phyloP scores from a whole-genome alignment of 1,140 invertebrate species.

The Euura saliciscinereae region DNA sequence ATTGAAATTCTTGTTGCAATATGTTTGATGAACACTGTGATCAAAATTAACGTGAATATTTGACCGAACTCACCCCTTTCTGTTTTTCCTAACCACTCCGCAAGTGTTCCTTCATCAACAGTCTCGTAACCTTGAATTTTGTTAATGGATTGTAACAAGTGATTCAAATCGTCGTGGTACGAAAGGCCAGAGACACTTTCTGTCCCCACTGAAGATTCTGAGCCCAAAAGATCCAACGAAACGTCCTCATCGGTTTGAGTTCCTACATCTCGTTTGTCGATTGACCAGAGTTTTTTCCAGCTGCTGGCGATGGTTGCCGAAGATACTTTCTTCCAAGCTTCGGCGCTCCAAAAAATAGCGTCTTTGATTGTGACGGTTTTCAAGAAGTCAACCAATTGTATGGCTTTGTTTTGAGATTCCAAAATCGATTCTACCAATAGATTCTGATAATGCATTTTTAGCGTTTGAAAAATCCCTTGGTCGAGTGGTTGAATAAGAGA shows the following conservation, averaged over 20 bases:
- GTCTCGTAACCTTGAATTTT: constrained; percentile 3
- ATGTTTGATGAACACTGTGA: constrained; percentile 3
- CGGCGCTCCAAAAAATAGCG: neutral
- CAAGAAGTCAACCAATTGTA: constrained; percentile 1
- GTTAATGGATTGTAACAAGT: constrained; percentile 3
- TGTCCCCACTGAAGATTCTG: neutral
- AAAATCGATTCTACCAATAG: constrained; percentile 16
- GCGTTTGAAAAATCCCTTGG: constrained; percentile 16
- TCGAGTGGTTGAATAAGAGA: too few species aligned
- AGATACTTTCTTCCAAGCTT: constrained; percentile 3
- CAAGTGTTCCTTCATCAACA: constrained; percentile 2
- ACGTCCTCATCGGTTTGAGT: neutral
- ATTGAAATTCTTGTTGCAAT: constrained; percentile 1
- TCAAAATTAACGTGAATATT: neutral
- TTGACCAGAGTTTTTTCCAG: constrained; percentile 2
- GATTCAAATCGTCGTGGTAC: constrained; percentile 2
- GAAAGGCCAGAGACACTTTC: constrained; percentile 2
- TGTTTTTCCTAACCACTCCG: constrained; percentile 1
- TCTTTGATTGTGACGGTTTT: constrained; percentile 3
- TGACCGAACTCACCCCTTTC: neutral
- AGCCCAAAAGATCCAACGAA: constrained; percentile 1
- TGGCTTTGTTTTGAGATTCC: constrained; percentile 2
- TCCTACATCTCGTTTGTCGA: constrained; percentile 2
- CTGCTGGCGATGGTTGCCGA: constrained; percentile 1
- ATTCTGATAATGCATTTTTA: constrained; percentile 17